phyloP scores from a whole-genome alignment of 2,113 vertebrate genomes.

The Cygnus buccinator region DNA sequence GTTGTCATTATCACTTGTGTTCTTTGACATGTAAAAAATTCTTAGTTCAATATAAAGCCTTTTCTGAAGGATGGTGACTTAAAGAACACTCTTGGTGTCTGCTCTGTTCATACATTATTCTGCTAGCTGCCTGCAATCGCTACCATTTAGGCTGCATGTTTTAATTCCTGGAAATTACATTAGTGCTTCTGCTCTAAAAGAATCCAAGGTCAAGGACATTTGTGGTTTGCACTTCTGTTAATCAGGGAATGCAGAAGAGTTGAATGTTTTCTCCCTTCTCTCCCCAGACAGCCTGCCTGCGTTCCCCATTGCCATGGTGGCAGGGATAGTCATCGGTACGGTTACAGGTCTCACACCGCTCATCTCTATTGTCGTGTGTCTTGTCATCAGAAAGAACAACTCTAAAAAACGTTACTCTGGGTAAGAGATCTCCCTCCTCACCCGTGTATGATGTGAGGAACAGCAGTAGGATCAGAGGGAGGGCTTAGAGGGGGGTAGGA shows the following conservation, averaged over 20 bases:
- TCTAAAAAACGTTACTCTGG: slow-evolving; percentile 87
- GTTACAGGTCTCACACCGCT: slow-evolving; percentile 83
- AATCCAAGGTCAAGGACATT: background rate
- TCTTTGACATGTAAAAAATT: background rate
- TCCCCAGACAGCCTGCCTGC: slow-evolving; percentile 73
- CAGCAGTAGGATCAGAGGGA: slow-evolving; percentile 11
- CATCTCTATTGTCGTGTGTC: slow-evolving; percentile 79
- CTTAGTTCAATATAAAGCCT: background rate
- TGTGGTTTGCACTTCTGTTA: slow-evolving; percentile 13
- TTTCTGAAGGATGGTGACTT: background rate
- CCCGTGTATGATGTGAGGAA: background rate
- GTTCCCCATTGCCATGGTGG: slow-evolving; percentile 80
- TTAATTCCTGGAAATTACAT: background rate
- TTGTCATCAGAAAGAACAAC: slow-evolving; percentile 83
- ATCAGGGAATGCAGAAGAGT: slow-evolving; percentile 32
- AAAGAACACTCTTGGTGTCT: background rate
- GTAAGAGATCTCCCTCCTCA: slow-evolving; percentile 79
- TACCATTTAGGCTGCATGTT: background rate
- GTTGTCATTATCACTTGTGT: background rate
- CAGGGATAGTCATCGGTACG: slow-evolving; percentile 83
- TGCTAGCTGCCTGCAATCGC: background rate
- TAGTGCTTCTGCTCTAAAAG: background rate
- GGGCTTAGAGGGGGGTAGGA: background rate
- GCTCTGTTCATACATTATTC: accelerated
- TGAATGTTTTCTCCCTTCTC: slow-evolving; percentile 65